Conservation (phyloP, 2,888 invertebrate species). For the Drosophila nr. perissopoda region DNA sequence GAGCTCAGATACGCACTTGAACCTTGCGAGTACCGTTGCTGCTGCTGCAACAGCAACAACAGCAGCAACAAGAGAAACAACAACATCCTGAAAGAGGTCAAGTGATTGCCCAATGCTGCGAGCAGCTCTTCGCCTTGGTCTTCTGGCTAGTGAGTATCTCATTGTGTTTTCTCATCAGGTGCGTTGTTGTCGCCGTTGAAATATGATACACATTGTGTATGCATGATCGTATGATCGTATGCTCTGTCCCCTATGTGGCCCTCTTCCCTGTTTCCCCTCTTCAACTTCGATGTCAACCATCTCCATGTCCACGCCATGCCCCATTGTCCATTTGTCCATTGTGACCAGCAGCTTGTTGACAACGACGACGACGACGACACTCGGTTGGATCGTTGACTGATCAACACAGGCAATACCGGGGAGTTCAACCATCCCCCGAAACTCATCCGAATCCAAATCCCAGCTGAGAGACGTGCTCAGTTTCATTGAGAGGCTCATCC, state of each 20-base stretch:
- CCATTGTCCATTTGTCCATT: constrained; percentile 30
- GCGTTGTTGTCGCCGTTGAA: constrained; percentile 72
- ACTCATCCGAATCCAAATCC: constrained; percentile 5
- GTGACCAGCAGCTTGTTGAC: constrained; percentile 32
- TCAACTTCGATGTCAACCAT: constrained; percentile 10
- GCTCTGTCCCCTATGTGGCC: constrained; percentile 3
- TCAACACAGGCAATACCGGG: constrained; percentile 16
- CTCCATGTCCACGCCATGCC: constrained; percentile 26
- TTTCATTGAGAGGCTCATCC: constrained; percentile 68
- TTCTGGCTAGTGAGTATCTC: constrained; percentile 46
- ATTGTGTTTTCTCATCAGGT: constrained; percentile 84
- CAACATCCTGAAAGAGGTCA: constrained; percentile 84
- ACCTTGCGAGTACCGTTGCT: constrained; percentile 60
- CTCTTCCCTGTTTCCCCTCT: neutral
- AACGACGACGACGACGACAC: constrained; percentile 3
- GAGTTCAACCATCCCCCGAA: constrained; percentile 20
- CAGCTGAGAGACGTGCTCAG: constrained; percentile 10
- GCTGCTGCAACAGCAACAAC: constrained; percentile 32
- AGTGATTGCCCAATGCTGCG: constrained; percentile 72
- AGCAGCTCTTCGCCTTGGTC: constrained; percentile 28
- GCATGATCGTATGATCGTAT: constrained; percentile 70
- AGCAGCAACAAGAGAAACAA: constrained; percentile 47
- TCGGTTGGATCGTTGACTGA: constrained; percentile 34
- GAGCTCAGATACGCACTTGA: constrained; percentile 67
- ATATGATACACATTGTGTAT: constrained; percentile 83